phyloP scores from a whole-genome alignment of 2,797 vertebrate genomes.

The Lepilemur septentrionalis region DNA sequence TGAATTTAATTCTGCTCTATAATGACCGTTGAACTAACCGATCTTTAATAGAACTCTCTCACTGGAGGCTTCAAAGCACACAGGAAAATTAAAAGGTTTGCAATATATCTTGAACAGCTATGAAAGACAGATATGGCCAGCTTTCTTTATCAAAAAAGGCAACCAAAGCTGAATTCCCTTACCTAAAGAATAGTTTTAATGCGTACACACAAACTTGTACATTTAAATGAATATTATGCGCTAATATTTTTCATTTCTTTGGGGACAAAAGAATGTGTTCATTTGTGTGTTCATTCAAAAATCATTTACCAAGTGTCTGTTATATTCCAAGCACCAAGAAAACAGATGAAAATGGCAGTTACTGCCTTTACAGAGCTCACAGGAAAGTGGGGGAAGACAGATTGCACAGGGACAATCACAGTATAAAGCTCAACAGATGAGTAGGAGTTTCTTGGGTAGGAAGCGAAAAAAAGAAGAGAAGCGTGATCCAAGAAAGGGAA shows the following conservation, averaged over 20 bases:
- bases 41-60: conserved; percentile 41
- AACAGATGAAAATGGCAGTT: conserved; percentile 3
- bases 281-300: conserved; percentile 24
- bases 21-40: conserved; percentile 34
- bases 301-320: neutral
- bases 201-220: neutral
- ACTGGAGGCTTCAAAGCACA: conserved; percentile 47
- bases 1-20: conserved; percentile 46
- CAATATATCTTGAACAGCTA: neutral
- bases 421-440: conserved; percentile 36
- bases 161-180: conserved; percentile 9
- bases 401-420: neutral
- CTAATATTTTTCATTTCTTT: conserved; percentile 10
- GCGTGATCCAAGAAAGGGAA: neutral
- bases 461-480: conserved; percentile 37
- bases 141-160: neutral
- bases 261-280: neutral
- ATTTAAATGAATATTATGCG: neutral
- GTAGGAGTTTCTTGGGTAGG: conserved; percentile 10
- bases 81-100: conserved; percentile 31
- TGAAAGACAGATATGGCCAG: neutral
- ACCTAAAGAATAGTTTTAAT: conserved; percentile 2
- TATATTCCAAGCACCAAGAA: neutral
- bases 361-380: neutral
- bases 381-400: neutral